phyloP scores from a whole-genome alignment of 2,113 vertebrate species.

The Nymphicus hollandicus region DNA sequence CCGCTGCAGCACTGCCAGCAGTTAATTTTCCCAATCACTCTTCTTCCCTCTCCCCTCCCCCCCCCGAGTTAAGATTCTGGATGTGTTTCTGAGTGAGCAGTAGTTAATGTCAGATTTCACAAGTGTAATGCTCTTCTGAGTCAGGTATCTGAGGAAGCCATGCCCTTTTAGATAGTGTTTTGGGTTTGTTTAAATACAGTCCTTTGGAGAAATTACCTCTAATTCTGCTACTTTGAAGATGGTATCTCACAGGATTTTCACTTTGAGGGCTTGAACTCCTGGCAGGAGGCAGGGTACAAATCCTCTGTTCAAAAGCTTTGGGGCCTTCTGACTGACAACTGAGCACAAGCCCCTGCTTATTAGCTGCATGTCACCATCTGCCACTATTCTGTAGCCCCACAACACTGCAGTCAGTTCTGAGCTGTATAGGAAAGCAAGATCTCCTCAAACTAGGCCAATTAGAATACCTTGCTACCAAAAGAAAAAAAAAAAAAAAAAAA shows the following conservation, averaged over 20 bases:
- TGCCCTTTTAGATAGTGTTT: neutral
- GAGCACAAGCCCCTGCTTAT: conserved; percentile 58
- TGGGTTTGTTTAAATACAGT: neutral
- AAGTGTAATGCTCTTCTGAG: neutral
- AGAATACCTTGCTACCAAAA: neutral
- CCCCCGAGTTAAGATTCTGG: conserved; percentile 45
- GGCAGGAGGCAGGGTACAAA: conserved; percentile 60
- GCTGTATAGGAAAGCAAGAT: conserved; percentile 23
- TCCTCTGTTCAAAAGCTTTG: conserved; percentile 63
- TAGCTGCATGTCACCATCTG: conserved; percentile 62
- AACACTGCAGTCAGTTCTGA: conserved; percentile 38
- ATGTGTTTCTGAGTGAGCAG: neutral
- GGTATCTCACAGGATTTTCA: conserved; percentile 52
- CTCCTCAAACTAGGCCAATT: conserved; percentile 34
- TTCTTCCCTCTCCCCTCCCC: neutral
- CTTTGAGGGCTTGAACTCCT: conserved; percentile 61
- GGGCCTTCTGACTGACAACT: conserved; percentile 53
- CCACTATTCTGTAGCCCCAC: conserved; percentile 30
- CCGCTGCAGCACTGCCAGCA: neutral
- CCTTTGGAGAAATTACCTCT: conserved; percentile 44
- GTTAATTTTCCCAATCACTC: conserved; percentile 1
- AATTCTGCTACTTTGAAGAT: conserved; percentile 59
- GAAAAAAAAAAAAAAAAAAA: neutral
- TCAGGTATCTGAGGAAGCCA: neutral
- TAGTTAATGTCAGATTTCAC: conserved; percentile 41